These are phyloP conservation scores for Dromaius novaehollandiae DNA, from an alignment of 2,113 vertebrate species.

Conservation along the genomic window DNA sequence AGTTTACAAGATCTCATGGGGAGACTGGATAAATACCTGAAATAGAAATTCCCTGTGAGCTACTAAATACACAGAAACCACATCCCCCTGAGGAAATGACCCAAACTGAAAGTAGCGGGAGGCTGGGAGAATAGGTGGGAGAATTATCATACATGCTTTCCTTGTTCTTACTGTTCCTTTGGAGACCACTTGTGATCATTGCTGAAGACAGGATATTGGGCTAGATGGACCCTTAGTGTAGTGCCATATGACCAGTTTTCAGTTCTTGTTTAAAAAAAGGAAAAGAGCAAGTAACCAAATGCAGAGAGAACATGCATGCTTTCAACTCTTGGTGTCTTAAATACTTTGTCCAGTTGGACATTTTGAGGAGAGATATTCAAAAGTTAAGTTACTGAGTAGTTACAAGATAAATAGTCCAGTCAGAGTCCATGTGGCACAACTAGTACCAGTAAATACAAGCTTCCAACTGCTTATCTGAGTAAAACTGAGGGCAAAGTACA, in stretches of 20 bases:
- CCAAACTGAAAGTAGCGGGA: background rate
- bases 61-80: background rate
- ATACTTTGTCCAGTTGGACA: background rate
- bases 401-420: background rate
- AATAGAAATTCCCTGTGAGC: background rate
- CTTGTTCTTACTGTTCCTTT: background rate
- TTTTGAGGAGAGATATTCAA: background rate
- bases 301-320: background rate
- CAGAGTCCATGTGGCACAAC: background rate
- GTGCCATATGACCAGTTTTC: background rate
- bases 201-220: background rate
- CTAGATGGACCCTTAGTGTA: background rate
- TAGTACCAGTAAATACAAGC: background rate
- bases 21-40: background rate
- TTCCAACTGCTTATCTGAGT: background rate
- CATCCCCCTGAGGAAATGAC: background rate
- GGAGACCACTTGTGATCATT: background rate
- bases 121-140: background rate
- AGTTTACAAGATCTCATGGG: conserved; percentile 12
- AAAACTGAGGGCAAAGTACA: conserved; percentile 10
- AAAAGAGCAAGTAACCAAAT: background rate
- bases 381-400: background rate
- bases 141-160: rapidly evolving
- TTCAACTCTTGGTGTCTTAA: background rate
- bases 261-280: background rate